Evolutionary conservation across 2,888 invertebrate genomes (phyloP), one percentile per base, ranked within the genome.

Genomic region (Agrochola lota): DNA sequence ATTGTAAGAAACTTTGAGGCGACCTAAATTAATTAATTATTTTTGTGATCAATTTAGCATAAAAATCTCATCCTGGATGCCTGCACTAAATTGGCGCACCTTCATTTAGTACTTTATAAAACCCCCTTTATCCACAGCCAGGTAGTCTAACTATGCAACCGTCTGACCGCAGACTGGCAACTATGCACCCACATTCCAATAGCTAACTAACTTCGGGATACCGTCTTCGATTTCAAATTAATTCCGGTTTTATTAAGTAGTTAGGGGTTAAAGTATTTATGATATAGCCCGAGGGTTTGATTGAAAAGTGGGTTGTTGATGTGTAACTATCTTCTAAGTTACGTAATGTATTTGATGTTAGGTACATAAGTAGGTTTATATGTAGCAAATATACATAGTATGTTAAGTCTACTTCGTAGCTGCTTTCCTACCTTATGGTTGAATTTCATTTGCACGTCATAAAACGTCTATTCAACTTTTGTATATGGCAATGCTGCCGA

Each of bases 111-210:
- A 1, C 35, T 57, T 57, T 64, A 70, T 80, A 71, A 63, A 43
- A 20, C 59, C 71, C 1, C 35, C 84, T 72, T 80, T 63, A 80
- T 30, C 52, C 2, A 8, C 20, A 71, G 46, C 15, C 73, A 86
- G 85, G 79, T 81, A 77, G 74, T 55, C 83, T 73, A 89, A 91
- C 90, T 88, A 91, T 89, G 88, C 90, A 80, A 80, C 77, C 64
- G 77, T 78, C 87, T 83, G 90, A 87, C 90, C 91, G 85, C 90
- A 73, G 78, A 73, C 76, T 72, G 74, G 80, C 72, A 90, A 90
- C 91, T 90, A 90, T 91, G 87, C 86, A 82, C 78, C 83, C 83
- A 74, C 86, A 90, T 86, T 86, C 87, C 87, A 11, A 63, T 60
- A 84, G 77, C 80, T 89, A 63, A 59, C 81, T 80, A 81, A 83